phyloP scores from a whole-genome alignment of 2,797 vertebrate species.

The Gallinago solitaria region DNA sequence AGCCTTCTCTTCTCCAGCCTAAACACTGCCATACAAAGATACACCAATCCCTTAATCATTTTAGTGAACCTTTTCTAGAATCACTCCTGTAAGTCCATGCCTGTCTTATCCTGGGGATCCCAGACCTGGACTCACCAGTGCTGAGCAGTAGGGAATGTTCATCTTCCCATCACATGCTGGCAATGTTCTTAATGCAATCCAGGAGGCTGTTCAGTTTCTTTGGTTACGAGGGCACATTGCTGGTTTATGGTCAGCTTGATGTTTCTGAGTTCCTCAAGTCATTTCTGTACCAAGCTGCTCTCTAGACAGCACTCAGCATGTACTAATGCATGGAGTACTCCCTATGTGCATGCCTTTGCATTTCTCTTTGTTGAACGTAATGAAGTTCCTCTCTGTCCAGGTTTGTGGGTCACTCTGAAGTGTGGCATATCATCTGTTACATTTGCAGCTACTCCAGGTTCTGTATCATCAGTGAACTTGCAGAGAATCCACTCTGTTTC shows the following conservation, averaged over 20 bases:
- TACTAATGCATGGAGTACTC: neutral
- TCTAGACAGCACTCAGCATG: fast-evolving
- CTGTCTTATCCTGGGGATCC: neutral
- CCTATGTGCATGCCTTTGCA: fast-evolving
- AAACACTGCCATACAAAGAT: neutral
- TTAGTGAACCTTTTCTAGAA: neutral
- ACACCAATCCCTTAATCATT: fast-evolving
- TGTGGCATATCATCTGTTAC: neutral
- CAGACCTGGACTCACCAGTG: neutral
- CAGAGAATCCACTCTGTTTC: neutral
- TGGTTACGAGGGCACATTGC: neutral
- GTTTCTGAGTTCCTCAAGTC: neutral
- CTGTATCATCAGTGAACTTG: neutral
- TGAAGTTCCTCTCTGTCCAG: neutral
- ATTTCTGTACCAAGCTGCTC: neutral
- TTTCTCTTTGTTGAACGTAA: neutral
- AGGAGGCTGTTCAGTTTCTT: neutral
- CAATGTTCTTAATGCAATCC: neutral
- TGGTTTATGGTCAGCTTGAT: neutral
- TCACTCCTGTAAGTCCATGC: neutral
- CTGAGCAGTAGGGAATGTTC: fast-evolving
- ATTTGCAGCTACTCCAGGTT: neutral
- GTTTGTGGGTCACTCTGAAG: neutral
- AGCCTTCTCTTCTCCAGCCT: neutral
- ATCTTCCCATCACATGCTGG: neutral